These are phyloP conservation scores for Sinonovacula constricta DNA, from an alignment of 1,140 invertebrate genomes.

Conservation along the genomic window DNA sequence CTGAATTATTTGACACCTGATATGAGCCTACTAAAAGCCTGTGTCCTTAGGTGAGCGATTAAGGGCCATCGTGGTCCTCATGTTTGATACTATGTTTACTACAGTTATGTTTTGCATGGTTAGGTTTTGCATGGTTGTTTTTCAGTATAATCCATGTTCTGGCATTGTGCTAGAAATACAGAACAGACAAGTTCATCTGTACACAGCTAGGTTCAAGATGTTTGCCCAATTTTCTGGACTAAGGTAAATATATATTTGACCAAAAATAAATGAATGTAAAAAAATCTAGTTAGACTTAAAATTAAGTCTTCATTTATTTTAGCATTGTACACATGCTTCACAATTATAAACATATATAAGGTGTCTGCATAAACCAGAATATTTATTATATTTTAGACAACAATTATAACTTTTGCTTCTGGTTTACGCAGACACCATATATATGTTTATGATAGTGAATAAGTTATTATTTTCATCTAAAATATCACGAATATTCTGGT, in stretches of 20 bases:
- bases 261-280: neutral
- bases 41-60: no score
- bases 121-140: neutral
- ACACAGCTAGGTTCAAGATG: constrained; percentile 29
- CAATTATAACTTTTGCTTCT: no score
- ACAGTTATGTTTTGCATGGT: neutral
- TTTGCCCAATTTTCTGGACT: constrained; percentile 48
- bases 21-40: neutral
- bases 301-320: no score
- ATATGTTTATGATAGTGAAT: no score
- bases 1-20: neutral
- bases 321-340: no score
- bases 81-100: neutral
- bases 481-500: no score
- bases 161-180: constrained; percentile 21
- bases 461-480: no score
- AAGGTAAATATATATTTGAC: constrained; percentile 1
- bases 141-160: constrained; percentile 33
- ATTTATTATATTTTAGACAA: neutral
- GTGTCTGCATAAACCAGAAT: neutral
- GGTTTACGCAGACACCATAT: no score
- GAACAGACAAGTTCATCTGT: constrained; percentile 40
- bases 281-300: neutral
- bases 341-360: neutral
- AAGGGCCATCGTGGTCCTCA: no score